Percentiles rank a stretch among this genome's conserved stretches.
These are phyloP conservation scores for Carollia perspicillata DNA, from an alignment of 2,113 vertebrate genomes.

Conservation along the genomic window DNA sequence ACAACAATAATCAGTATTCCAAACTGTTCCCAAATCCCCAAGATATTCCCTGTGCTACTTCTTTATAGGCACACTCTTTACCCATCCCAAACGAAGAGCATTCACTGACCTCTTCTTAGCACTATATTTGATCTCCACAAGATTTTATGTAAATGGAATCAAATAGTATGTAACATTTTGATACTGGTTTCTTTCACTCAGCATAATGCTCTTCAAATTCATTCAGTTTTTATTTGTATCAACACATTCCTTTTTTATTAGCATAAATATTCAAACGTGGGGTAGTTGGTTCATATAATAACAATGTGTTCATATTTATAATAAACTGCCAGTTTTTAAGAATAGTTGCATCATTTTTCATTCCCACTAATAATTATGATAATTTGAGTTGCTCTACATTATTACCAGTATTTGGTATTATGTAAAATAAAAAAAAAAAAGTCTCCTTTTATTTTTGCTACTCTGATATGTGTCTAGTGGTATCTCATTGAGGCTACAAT, in stretches of 20 bases:
- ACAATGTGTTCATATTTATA: neutral
- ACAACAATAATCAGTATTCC: neutral
- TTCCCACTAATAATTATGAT: neutral
- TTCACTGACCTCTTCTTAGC: neutral
- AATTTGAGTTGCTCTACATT: neutral
- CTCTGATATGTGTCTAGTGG: neutral
- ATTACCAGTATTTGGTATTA: neutral
- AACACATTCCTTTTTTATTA: neutral
- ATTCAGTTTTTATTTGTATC: neutral
- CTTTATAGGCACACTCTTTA: neutral
- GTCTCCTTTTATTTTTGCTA: neutral
- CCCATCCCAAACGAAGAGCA: fast-evolving
- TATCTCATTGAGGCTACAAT: neutral
- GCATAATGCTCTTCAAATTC: neutral
- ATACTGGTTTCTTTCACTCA: neutral
- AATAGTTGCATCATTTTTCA: neutral
- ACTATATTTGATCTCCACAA: neutral
- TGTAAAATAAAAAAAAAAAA: neutral
- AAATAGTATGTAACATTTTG: neutral
- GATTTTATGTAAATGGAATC: neutral
- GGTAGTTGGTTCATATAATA: neutral
- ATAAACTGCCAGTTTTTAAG: neutral
- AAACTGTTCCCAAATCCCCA: neutral
- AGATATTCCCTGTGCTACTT: neutral
- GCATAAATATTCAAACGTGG: neutral